Conservation (phyloP, 1,140 invertebrate genomes). For the Amphibalanus amphitrite region DNA sequence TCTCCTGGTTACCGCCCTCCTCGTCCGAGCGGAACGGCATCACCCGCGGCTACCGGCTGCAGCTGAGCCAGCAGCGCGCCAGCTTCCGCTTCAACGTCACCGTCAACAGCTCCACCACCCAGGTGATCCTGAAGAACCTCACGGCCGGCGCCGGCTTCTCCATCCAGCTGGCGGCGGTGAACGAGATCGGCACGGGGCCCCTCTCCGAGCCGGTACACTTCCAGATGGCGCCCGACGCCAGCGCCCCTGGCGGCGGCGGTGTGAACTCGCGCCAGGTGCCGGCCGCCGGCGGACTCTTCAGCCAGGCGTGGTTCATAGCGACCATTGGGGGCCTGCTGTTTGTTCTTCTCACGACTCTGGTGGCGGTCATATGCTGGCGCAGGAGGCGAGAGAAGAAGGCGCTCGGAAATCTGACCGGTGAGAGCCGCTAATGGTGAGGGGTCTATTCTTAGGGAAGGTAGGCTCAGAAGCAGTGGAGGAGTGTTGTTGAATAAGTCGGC, state of each 20-base stretch:
- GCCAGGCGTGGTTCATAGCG: not conserved
- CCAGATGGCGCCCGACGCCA: not conserved
- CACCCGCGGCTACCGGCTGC: conserved; percentile 1
- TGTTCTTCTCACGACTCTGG: too few relatives aligned
- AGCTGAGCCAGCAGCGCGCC: not conserved
- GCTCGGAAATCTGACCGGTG: too few relatives aligned
- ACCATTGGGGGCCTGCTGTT: too few relatives aligned
- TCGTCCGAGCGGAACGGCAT: not conserved
- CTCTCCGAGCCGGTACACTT: not conserved
- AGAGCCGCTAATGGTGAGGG: too few relatives aligned
- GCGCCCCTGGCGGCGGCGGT: not conserved
- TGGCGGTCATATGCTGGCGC: too few relatives aligned
- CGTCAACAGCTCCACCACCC: not conserved
- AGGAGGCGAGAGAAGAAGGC: too few relatives aligned
- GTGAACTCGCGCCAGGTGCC: not conserved
- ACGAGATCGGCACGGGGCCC: not conserved
- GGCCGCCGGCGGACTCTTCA: not conserved
- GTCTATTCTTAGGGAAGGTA: too few relatives aligned
- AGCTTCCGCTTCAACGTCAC: not conserved
- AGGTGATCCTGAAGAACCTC: conserved; percentile 2
- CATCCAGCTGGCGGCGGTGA: not conserved
- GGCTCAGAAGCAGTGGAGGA: too few relatives aligned
- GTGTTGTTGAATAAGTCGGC: too few relatives aligned
- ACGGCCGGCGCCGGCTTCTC: not conserved
- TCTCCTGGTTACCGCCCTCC: not conserved